phyloP scores from a whole-genome alignment of 2,888 invertebrate genomes.

The Leucophenga maculata region DNA sequence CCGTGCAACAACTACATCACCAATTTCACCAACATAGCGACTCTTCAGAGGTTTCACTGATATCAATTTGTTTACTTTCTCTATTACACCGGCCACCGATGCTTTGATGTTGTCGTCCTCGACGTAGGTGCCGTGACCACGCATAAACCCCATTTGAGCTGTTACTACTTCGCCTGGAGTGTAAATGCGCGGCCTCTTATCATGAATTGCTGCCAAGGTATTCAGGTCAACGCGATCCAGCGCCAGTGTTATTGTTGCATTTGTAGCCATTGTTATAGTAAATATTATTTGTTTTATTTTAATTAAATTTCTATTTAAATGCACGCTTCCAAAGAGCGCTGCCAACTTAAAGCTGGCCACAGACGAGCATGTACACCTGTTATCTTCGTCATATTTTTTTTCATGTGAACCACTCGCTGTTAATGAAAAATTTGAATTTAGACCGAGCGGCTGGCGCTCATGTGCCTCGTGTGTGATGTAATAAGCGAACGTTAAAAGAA shows the following conservation, averaged over 20 bases:
- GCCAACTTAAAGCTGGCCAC: too few species aligned
- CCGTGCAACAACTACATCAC: constrained; percentile 96
- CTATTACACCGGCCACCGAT: constrained; percentile 94
- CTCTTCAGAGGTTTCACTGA: constrained; percentile 93
- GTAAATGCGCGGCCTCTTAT: constrained; percentile 78
- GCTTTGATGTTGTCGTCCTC: constrained; percentile 88
- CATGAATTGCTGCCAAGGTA: constrained; percentile 71
- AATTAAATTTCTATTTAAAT: too few species aligned
- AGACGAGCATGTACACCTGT: too few species aligned
- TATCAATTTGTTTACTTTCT: constrained; percentile 95
- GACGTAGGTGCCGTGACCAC: constrained; percentile 97
- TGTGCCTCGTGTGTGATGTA: too few species aligned
- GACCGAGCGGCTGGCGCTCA: too few species aligned
- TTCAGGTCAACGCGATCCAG: constrained; percentile 77
- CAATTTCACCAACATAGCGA: constrained; percentile 93
- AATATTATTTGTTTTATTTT: too few species aligned
- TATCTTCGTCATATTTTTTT: too few species aligned
- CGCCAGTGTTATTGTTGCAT: constrained; percentile 78
- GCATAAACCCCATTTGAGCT: constrained; percentile 77
- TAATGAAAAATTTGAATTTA: too few species aligned
- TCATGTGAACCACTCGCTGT: too few species aligned
- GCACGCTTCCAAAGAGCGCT: too few species aligned
- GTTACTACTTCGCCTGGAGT: constrained; percentile 93
- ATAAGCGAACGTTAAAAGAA: too few species aligned
- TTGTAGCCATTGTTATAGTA: constrained; percentile 59